phyloP scores from a whole-genome alignment of 2,888 invertebrate species.

The Eristalis intricaria region DNA sequence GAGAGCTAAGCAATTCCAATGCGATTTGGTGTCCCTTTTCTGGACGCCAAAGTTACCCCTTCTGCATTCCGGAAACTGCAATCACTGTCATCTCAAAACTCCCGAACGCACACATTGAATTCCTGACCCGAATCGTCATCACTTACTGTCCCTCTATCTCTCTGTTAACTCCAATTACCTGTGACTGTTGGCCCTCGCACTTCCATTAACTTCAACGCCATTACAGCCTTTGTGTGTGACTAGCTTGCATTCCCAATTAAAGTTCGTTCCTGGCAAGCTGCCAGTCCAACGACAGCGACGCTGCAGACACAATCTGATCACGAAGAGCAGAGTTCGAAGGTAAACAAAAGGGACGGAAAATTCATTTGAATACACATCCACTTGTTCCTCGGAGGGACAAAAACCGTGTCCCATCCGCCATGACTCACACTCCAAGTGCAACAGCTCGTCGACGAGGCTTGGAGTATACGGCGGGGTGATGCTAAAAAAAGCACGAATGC shows the following conservation, averaged over 20 bases:
- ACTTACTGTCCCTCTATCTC: neutral
- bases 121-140: neutral
- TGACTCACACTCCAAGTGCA: neutral
- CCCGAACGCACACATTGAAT: no score
- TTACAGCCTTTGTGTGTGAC: neutral
- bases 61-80: no score
- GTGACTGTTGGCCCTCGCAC: neutral
- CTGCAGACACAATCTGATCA: neutral
- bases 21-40: no score
- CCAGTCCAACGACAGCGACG: neutral
- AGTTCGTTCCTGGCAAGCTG: neutral
- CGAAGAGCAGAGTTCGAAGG: neutral
- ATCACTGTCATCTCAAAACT: no score
- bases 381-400: neutral
- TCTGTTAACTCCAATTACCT: neutral
- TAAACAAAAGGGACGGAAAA: neutral
- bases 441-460: neutral
- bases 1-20: no score
- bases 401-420: neutral
- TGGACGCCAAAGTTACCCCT: no score
- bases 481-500: constrained; percentile 3
- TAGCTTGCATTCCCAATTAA: neutral
- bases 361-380: neutral
- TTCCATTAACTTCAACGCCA: neutral
- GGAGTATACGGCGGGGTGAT: no score